Evolutionary conservation across 2,797 vertebrate genomes (phyloP).

Genomic region (Corythornis leucogaster): DNA sequence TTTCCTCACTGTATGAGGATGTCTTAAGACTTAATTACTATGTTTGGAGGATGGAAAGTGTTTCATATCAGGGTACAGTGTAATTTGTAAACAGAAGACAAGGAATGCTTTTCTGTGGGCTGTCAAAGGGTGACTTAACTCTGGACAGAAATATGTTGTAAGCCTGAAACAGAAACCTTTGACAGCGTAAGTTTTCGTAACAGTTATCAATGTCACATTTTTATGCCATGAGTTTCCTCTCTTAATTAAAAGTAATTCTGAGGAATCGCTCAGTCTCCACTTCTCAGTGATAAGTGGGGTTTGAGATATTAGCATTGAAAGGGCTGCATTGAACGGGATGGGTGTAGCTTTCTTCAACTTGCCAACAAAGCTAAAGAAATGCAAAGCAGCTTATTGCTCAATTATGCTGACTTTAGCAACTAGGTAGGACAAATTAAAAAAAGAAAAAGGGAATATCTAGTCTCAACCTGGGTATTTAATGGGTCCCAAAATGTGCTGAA

Average conservation of each 20-base stretch:
- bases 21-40: neutral
- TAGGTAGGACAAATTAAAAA: conserved; percentile 37
- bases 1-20: neutral
- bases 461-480: conserved; percentile 59
- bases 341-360: conserved; percentile 29
- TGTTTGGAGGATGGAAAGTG: neutral
- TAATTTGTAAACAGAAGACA: neutral
- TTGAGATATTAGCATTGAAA: neutral
- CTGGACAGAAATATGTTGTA: neutral
- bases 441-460: conserved; percentile 57
- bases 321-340: neutral
- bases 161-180: conserved; percentile 2
- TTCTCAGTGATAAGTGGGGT: conserved; percentile 2
- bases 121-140: neutral
- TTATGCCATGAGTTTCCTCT: neutral
- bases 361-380: conserved; percentile 56
- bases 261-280: neutral
- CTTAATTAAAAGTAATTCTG: neutral
- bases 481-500: conserved; percentile 55
- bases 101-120: neutral
- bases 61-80: neutral
- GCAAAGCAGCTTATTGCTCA: conserved; percentile 48
- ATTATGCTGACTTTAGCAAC: conserved; percentile 61
- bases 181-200: neutral
- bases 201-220: neutral